Percentiles rank a stretch among this genome's conserved stretches.
Conservation (phyloP, 2,113 vertebrate genomes). For the Larimichthys crocea region DNA sequence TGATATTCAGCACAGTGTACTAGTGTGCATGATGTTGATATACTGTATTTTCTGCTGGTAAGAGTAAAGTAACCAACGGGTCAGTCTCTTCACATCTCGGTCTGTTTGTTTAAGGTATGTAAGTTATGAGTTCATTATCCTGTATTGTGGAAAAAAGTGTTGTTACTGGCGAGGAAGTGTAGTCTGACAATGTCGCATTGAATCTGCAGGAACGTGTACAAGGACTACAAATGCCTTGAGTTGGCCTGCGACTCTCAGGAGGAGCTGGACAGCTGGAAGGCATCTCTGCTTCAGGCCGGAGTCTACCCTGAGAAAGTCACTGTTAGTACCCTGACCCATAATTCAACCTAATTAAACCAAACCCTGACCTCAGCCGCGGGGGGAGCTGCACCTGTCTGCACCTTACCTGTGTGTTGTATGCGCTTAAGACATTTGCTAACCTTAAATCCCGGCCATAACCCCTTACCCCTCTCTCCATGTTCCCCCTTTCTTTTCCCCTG, state of each 20-base stretch:
- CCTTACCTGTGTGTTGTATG: conserved; percentile 30
- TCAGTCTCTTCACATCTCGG: background rate
- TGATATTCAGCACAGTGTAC: background rate
- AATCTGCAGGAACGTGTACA: conserved; percentile 93
- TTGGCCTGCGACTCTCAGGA: conserved; percentile 92
- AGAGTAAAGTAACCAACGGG: background rate
- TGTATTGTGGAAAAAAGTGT: conserved; percentile 11
- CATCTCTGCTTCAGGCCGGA: conserved; percentile 92
- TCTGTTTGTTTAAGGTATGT: conserved; percentile 3
- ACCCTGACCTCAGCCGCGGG: conserved; percentile 44
- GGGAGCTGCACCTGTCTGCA: conserved; percentile 59
- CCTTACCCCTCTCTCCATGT: conserved; percentile 42
- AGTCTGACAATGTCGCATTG: conserved; percentile 43
- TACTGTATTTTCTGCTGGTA: background rate
- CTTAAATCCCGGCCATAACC: conserved; percentile 48
- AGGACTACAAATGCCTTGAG: conserved; percentile 94
- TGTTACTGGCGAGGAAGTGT: background rate
- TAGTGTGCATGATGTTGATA: background rate
- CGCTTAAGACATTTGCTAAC: conserved; percentile 49
- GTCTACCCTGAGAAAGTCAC: conserved; percentile 92
- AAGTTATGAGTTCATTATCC: background rate
- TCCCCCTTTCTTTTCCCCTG: conserved; percentile 59
- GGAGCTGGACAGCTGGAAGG: conserved; percentile 96
- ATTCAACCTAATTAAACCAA: conserved; percentile 51
- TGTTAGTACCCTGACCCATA: conserved; percentile 83